These are phyloP conservation scores for Borostomias antarcticus DNA, from an alignment of 2,797 vertebrate species.

Conservation along the genomic window DNA sequence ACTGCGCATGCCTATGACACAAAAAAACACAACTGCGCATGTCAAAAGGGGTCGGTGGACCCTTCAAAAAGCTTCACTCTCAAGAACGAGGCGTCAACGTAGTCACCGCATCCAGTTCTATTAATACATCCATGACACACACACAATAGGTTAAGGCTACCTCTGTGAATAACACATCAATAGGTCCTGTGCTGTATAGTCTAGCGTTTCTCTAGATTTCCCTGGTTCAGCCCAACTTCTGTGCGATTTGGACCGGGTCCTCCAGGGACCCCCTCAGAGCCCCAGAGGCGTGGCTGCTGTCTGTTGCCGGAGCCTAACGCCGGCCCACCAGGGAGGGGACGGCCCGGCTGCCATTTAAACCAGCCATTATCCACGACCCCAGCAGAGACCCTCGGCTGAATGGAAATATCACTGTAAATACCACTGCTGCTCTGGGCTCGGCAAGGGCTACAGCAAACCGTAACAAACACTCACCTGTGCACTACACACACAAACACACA, in stretches of 20 bases:
- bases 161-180: neutral
- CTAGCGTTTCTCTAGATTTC: neutral
- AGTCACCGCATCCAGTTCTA: too few species aligned
- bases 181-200: neutral
- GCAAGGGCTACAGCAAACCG: neutral
- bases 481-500: neutral
- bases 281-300: conserved; percentile 33
- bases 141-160: neutral
- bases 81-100: too few species aligned
- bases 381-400: conserved; percentile 41
- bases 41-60: too few species aligned
- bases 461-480: too few species aligned
- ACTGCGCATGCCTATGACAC: too few species aligned
- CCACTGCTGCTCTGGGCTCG: conserved; percentile 27
- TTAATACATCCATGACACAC: neutral
- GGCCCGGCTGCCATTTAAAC: conserved; percentile 65
- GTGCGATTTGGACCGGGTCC: too few species aligned
- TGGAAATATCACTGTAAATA: conserved; percentile 65
- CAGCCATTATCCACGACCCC: conserved; percentile 62
- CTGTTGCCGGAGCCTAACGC: conserved; percentile 19
- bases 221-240: too few species aligned
- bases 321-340: conserved; percentile 41
- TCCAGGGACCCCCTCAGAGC: conserved; percentile 31
- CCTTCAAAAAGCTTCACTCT: too few species aligned
- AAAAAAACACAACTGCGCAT: too few species aligned